A percentile compares a stretch with the other conserved stretches of the same genome.
Conservation (phyloP, 2,888 invertebrate genomes). For the Aphidoletes aphidimyza region DNA sequence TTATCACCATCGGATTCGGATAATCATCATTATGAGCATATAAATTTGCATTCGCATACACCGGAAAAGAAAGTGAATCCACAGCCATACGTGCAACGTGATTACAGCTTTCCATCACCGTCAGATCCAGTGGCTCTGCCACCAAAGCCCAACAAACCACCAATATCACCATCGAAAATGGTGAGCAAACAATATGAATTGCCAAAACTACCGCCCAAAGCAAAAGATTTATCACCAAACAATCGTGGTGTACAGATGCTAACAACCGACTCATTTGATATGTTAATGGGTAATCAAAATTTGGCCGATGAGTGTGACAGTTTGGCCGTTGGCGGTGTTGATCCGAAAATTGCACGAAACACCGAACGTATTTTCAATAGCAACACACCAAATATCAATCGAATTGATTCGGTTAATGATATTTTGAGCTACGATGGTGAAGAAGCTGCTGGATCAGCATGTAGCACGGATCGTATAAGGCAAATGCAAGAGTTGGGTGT, state of each 20-base stretch:
- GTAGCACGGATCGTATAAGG: slow-evolving; percentile 57
- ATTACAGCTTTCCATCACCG: background rate
- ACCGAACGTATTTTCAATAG: background rate
- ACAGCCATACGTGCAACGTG: background rate
- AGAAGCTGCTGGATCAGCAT: background rate
- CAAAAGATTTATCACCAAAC: background rate
- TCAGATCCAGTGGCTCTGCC: slow-evolving; percentile 53
- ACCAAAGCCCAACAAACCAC: slow-evolving; percentile 52
- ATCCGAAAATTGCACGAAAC: background rate
- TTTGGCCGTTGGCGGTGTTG: slow-evolving; percentile 51
- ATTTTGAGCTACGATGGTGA: slow-evolving; percentile 8
- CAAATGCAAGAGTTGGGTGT: slow-evolving; percentile 67
- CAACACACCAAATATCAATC: slow-evolving; percentile 29
- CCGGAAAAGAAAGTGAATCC: slow-evolving; percentile 57
- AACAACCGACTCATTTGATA: slow-evolving; percentile 64
- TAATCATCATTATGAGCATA: slow-evolving; percentile 54
- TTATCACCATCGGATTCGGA: slow-evolving; percentile 55
- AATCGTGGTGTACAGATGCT: slow-evolving; percentile 61
- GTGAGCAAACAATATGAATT: background rate
- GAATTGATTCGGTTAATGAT: slow-evolving; percentile 5
- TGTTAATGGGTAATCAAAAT: slow-evolving; percentile 57
- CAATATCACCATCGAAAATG: slow-evolving; percentile 11
- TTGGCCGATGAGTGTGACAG: slow-evolving; percentile 56
- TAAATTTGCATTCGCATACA: slow-evolving; percentile 58
- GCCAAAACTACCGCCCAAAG: slow-evolving; percentile 24